phyloP scores from a whole-genome alignment of 1,140 invertebrate species.

The Bradynema listronoti region DNA sequence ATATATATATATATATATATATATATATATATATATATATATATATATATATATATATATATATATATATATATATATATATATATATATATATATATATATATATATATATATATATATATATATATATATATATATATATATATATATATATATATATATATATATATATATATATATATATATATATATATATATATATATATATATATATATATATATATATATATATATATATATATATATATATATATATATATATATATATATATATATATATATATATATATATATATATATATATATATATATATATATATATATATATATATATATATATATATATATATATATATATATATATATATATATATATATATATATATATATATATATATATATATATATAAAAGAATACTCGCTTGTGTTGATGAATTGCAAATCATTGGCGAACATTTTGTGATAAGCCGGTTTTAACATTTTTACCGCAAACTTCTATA shows the following conservation, averaged over 20 bases:
- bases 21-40: neutral
- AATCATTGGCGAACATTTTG: conserved; percentile 9
- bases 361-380: neutral
- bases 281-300: neutral
- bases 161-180: neutral
- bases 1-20: neutral
- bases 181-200: neutral
- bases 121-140: neutral
- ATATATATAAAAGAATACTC: too few species aligned
- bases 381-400: neutral
- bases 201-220: neutral
- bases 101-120: conserved; percentile 4
- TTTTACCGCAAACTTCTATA: conserved; percentile 18
- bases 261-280: conserved; percentile 1
- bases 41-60: neutral
- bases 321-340: neutral
- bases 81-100: neutral
- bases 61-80: neutral
- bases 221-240: neutral
- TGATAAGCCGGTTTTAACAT: conserved; percentile 19
- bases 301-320: neutral
- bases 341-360: neutral
- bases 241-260: neutral
- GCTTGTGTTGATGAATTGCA: conserved; percentile 9
- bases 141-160: neutral